Evolutionary conservation across 2,113 vertebrate genomes (phyloP).

Genomic region (Rhinoptilus africanus): DNA sequence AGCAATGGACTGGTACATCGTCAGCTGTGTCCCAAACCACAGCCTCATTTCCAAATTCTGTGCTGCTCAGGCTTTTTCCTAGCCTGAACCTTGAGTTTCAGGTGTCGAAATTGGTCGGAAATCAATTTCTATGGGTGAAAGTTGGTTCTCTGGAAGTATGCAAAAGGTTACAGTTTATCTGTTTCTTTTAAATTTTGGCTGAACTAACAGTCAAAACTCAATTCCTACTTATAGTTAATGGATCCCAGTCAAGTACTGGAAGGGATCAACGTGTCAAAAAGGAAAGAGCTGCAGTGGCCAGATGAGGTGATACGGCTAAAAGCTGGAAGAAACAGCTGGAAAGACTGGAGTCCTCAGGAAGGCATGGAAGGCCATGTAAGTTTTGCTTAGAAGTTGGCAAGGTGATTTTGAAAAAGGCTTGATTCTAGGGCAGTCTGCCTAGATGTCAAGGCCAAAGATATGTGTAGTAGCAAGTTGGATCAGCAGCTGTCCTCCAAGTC

Average conservation of each 20-base stretch:
- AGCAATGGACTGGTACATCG: not conserved
- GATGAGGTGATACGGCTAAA: conserved; percentile 91
- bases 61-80: not conserved
- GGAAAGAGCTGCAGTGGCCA: conserved; percentile 98
- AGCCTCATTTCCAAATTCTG: not conserved
- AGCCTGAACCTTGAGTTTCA: not conserved
- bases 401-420: not conserved
- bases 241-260: conserved; percentile 93
- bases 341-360: conserved; percentile 97
- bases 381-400: conserved; percentile 22
- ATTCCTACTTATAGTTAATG: conserved; percentile 69
- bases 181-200: conserved; percentile 22
- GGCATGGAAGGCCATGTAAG: conserved; percentile 99
- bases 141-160: not conserved
- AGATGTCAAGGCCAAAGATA: not conserved
- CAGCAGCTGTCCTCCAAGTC: not conserved
- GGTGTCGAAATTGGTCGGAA: not conserved
- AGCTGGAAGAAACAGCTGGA: conserved; percentile 96
- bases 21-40: not conserved
- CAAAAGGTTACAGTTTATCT: not conserved
- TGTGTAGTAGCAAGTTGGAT: not conserved
- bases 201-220: conserved; percentile 54
- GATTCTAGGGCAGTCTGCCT: not conserved
- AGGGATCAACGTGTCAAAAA: conserved; percentile 92
- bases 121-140: not conserved